phyloP scores from a whole-genome alignment of 2,113 vertebrate species.

The Lasiurus borealis region DNA sequence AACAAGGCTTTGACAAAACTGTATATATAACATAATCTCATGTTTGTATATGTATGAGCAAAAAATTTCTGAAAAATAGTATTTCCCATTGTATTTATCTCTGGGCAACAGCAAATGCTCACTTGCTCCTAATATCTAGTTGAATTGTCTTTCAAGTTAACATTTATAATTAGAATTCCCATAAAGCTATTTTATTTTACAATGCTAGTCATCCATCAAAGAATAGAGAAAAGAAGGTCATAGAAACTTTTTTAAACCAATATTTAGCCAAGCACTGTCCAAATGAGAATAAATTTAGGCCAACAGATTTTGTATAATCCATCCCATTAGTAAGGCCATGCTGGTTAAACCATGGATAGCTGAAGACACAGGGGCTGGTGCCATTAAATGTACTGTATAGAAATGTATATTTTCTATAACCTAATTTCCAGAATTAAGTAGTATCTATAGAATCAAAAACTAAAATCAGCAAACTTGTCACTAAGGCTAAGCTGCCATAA shows the following conservation, averaged over 20 bases:
- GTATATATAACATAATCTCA: not conserved
- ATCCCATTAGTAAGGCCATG: not conserved
- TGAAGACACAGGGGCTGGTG: not conserved
- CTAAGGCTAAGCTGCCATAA: not conserved
- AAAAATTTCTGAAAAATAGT: not conserved
- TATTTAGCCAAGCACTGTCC: not conserved
- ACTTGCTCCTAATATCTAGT: not conserved
- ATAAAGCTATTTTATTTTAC: not conserved
- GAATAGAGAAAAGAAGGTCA: not conserved
- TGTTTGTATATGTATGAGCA: not conserved
- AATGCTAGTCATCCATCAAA: not conserved
- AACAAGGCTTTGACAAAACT: not conserved
- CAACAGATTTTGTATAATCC: not conserved
- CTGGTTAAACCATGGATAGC: not conserved
- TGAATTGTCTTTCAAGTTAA: not conserved
- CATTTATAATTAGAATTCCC: not conserved
- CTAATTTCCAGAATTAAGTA: not conserved
- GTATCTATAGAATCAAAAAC: not conserved
- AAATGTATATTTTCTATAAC: not conserved
- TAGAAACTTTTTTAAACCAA: not conserved
- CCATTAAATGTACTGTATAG: not conserved
- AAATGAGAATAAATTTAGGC: not conserved
- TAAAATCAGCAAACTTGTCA: not conserved
- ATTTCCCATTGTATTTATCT: not conserved
- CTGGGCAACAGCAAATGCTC: not conserved